Base-by-base conservation (phyloP, 2,888 invertebrate species). In the Lordiphosa fenestrarum region DNA sequence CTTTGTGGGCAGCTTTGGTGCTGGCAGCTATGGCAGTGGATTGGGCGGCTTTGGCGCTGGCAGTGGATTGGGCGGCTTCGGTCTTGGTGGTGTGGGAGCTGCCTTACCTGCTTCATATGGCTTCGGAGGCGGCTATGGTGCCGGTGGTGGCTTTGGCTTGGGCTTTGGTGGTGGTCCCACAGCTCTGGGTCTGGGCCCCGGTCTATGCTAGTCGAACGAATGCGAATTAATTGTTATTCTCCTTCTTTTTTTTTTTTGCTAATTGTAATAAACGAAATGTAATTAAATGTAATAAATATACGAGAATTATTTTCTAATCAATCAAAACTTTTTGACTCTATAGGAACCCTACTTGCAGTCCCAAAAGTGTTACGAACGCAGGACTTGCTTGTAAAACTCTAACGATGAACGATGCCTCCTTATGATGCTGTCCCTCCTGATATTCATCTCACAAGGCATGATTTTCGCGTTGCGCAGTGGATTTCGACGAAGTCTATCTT, bases 181-280 rank as follows among this genome's bases (percentile, higher is more conserved):
- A 55, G 70, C 19, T 78, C 74, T 42, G 82, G 85, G 35, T 60
- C 53, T 36, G 84, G 85, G 30, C 21, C 65, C 30, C 23, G 74
- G 84, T 48, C 80, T 83, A 52, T 78, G 77, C 53, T 78, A 71
- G 59, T 37, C 39, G 12, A 12, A 50, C 21, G 30, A 40, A 36
- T 36, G 35, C 42, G n/a, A 68, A 6, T 47, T 19, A 19, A 35
- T 13, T 41, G 15, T 19, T 46, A n/a, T 38, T 13, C n/a, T 12
- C 12, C 6, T 15, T 36, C 1, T n/a, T 21, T 53, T 57, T 64
- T 59, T 67, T 67, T 71, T 67, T 49, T 52, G 13, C 35, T 62
- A 69, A 53, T 39, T 19, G 30, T 64, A 55, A 53, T 48, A 33
- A 59, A 60, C 56, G 53, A 65, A 41, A 37, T 55, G 40, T 65